Conservation (phyloP, 2,888 invertebrate species). For the Sesia bembeciformis region DNA sequence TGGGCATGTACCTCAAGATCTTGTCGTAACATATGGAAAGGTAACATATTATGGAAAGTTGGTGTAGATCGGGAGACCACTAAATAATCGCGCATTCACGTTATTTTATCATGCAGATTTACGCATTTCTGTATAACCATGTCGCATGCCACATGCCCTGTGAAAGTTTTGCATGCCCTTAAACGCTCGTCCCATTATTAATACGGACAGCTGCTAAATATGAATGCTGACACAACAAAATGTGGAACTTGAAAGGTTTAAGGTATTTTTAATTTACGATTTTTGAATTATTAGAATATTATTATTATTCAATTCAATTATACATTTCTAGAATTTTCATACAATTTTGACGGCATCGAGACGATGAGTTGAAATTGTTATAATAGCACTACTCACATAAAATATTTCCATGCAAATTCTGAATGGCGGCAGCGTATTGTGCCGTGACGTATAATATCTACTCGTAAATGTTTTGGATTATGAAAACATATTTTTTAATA, state of each 20-base stretch:
- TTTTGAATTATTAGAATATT: too few species aligned
- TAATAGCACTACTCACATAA: too few species aligned
- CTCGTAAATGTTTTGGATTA: too few species aligned
- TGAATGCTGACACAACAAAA: slow-evolving; percentile 12
- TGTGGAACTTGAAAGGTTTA: slow-evolving; percentile 11
- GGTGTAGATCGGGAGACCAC: background rate
- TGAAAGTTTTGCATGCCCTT: slow-evolving; percentile 39
- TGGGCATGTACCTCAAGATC: background rate
- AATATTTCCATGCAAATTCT: too few species aligned
- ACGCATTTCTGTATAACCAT: slow-evolving; percentile 11
- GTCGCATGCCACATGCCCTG: slow-evolving; percentile 15
- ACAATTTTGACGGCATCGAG: too few species aligned
- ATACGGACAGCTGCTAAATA: slow-evolving; percentile 20
- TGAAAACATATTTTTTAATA: too few species aligned
- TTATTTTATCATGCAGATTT: slow-evolving; percentile 6
- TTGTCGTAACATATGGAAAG: slow-evolving; percentile 1
- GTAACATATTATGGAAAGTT: background rate
- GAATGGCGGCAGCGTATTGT: too few species aligned
- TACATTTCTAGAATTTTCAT: too few species aligned
- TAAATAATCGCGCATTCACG: background rate
- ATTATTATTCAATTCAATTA: too few species aligned
- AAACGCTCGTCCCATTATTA: slow-evolving; percentile 37
- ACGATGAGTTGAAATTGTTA: too few species aligned
- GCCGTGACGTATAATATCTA: too few species aligned
- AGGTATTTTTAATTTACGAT: background rate